phyloP scores from a whole-genome alignment of 2,113 vertebrate genomes.

The Ammospiza nelsoni region DNA sequence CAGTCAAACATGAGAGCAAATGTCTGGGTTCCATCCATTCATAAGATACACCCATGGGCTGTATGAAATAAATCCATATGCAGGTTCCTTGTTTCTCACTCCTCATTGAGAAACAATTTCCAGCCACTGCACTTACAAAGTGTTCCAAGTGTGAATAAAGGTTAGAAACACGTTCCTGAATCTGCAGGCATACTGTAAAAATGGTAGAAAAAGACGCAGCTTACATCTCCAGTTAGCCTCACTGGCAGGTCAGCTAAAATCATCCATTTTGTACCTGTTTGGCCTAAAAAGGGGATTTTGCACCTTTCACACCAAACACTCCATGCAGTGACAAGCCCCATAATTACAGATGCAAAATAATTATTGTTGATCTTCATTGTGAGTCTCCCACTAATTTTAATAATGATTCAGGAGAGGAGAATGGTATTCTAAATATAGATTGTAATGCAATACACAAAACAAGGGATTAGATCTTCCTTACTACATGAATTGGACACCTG shows the following conservation, averaged over 20 bases:
- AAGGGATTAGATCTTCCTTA: neutral
- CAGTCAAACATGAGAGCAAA: neutral
- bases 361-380: neutral
- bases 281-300: neutral
- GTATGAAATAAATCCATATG: neutral
- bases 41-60: neutral
- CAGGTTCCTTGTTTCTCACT: neutral
- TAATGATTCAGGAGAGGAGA: neutral
- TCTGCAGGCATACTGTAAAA: neutral
- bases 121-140: neutral
- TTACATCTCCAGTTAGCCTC: neutral
- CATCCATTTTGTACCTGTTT: neutral
- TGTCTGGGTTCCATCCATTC: neutral
- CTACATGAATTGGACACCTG: neutral
- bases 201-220: neutral
- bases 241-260: neutral
- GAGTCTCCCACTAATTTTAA: neutral
- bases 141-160: neutral
- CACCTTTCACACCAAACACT: neutral
- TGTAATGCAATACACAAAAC: neutral
- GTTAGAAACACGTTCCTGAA: neutral
- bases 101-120: neutral
- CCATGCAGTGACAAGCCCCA: neutral
- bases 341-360: neutral
- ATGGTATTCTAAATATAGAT: neutral